Base-by-base conservation (phyloP, 1,140 invertebrate species). In the Drosophila athabasca region DNA sequence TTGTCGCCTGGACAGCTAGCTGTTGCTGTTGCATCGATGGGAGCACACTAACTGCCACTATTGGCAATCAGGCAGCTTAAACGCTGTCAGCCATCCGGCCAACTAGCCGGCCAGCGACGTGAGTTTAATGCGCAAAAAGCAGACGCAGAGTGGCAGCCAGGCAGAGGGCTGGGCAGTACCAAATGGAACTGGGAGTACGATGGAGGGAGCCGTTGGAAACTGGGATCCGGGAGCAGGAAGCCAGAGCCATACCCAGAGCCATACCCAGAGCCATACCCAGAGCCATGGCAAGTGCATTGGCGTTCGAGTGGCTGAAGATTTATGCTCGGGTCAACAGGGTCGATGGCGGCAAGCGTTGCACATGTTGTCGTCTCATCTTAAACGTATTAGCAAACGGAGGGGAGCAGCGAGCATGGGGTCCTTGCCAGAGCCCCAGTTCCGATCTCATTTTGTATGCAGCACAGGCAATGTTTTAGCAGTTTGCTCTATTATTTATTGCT, bases 351-450 rank as follows among this genome's bases (percentile, higher is more conserved):
- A 75, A 87, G 73, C 83, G 76, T 73, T 83, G 83, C 83, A 88
- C 83, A 88, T 88, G 83, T 83, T 88, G 83, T 83, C 84, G 84
- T 82, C 83, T 79, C 84, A 88, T 88, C 83, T 88, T 88, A 89
- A 88, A 88, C 84, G 83, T 88, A 88, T 88, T 88, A 88, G 83
- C 65, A 60, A 77, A 55, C 62, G 62, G 64, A 62, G 60, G 66
- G 53, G 52, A 57, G 43, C 50, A 58, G 26, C 41, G 49, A 31
- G 31, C 24, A 44, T 55, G 49, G 31, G 35, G 39, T 8, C 29
- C 55, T 8, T 31, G 0, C 31, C 8, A 31, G n/a, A 15, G 39
- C 35, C 7, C 17, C 29, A 29, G 31, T 26, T 49, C n/a, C 26
- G 22, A 53, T 11, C 70, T 79, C 83, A 88, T 88, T 88, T 83